Evolutionary conservation across 2,797 vertebrate genomes (phyloP).

Genomic region (Nyctalus aviator): DNA sequence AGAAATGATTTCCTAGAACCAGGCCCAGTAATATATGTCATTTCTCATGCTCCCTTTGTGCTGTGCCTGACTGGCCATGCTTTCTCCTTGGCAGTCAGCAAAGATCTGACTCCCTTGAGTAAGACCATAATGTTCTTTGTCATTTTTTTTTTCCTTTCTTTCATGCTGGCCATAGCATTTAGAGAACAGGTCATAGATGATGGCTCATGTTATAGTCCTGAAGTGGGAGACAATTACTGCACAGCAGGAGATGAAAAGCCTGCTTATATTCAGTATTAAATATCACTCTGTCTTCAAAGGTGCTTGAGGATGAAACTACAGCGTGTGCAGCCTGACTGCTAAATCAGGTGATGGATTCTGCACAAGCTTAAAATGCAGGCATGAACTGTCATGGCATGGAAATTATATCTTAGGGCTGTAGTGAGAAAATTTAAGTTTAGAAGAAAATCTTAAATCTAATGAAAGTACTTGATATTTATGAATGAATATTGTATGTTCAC

Average conservation of each 20-base stretch:
- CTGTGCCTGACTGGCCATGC: constrained; percentile 36
- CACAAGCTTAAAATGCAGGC: constrained; percentile 66
- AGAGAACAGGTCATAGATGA: constrained; percentile 68
- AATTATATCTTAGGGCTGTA: constrained; percentile 58
- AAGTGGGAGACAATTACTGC: constrained; percentile 84
- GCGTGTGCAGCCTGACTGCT: constrained; percentile 66
- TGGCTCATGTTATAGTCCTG: constrained; percentile 80
- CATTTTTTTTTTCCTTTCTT: constrained; percentile 76
- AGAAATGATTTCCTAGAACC: constrained; percentile 65
- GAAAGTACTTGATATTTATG: constrained; percentile 53
- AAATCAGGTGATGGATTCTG: constrained; percentile 74
- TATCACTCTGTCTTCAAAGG: constrained; percentile 80
- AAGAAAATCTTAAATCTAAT: constrained; percentile 78
- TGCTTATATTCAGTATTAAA: constrained; percentile 81
- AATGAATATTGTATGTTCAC: constrained; percentile 68
- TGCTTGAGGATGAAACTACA: constrained; percentile 61
- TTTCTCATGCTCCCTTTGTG: constrained; percentile 72
- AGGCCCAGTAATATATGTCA: neutral
- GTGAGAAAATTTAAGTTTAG: constrained; percentile 76
- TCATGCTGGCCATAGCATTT: constrained; percentile 53
- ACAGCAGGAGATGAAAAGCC: constrained; percentile 79
- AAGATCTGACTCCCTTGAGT: constrained; percentile 74
- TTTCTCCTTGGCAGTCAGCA: constrained; percentile 78
- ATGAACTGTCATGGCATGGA: constrained; percentile 62
- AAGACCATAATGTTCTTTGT: constrained; percentile 70